phyloP scores from a whole-genome alignment of 2,888 invertebrate genomes.

The Melanostoma scalare region DNA sequence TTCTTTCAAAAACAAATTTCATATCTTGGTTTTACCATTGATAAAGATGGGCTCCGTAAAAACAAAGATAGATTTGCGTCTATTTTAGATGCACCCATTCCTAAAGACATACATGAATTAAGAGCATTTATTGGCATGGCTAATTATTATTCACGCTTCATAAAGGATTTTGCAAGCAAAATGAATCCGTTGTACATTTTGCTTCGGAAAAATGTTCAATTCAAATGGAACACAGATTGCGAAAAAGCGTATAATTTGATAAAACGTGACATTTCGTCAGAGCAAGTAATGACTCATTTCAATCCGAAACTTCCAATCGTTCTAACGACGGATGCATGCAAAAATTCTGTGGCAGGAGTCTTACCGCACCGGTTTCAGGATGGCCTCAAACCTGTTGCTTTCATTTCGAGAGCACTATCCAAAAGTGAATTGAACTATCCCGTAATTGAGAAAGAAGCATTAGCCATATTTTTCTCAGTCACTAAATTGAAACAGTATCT shows the following conservation, averaged over 20 bases:
- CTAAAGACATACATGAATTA: constrained; percentile 73
- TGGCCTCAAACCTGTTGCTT: constrained; percentile 34
- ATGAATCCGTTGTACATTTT: constrained; percentile 38
- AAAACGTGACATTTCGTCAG: too few relatives aligned
- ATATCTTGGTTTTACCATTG: constrained; percentile 54
- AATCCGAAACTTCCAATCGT: too few relatives aligned
- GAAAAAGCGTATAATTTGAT: too few relatives aligned
- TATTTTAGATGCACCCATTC: constrained; percentile 73
- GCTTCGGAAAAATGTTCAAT: constrained; percentile 26
- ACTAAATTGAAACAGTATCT: too few relatives aligned
- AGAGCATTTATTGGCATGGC: constrained; percentile 76
- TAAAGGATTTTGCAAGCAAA: too few relatives aligned
- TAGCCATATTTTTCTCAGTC: background rate
- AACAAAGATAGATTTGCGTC: constrained; percentile 70
- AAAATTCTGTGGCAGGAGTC: too few relatives aligned
- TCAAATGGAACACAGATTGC: constrained; percentile 33
- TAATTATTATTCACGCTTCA: too few relatives aligned
- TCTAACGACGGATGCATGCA: too few relatives aligned
- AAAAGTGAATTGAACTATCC: constrained; percentile 13
- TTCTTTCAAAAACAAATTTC: constrained; percentile 47
- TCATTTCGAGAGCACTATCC: constrained; percentile 19
- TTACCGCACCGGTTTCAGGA: constrained; percentile 41
- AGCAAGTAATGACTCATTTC: too few relatives aligned
- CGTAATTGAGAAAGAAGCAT: constrained; percentile 13
- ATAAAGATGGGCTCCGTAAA: too few relatives aligned